Percentiles rank a stretch among this genome's conserved stretches.
Evolutionary conservation across 1,140 invertebrate species (phyloP).

Genomic region (Proales similis): DNA sequence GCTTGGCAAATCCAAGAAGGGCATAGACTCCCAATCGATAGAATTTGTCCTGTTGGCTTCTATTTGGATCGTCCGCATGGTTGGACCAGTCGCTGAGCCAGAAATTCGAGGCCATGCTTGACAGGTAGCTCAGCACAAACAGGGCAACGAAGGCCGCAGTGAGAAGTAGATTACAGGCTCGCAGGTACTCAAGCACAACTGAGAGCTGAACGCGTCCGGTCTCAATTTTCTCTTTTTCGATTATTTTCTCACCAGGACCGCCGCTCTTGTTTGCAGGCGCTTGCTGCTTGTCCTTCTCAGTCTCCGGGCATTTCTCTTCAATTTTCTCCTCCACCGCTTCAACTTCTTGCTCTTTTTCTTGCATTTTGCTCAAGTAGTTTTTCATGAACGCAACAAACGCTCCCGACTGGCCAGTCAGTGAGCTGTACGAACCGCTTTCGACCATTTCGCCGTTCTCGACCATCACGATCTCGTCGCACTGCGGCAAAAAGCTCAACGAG

Average conservation of each 20-base stretch:
- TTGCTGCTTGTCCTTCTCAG: background rate
- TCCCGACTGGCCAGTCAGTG: constrained; percentile 5
- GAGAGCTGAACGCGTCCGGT: constrained; percentile 9
- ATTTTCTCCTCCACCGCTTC: background rate
- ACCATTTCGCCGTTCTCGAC: constrained; percentile 34
- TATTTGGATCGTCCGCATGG: constrained; percentile 1
- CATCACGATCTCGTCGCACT: constrained; percentile 39
- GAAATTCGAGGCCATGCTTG: constrained; percentile 24
- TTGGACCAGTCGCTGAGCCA: constrained; percentile 35
- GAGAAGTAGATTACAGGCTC: constrained; percentile 3
- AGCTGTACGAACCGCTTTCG: constrained; percentile 19
- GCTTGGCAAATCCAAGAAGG: constrained; percentile 25
- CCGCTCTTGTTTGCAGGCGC: background rate
- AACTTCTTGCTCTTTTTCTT: background rate
- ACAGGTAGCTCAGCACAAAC: constrained; percentile 6
- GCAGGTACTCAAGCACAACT: constrained; percentile 12
- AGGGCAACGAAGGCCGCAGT: constrained; percentile 6
- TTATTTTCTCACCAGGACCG: constrained; percentile 30
- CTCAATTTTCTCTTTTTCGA: constrained; percentile 38
- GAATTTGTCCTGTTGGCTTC: background rate
- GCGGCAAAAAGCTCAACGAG: constrained; percentile 29
- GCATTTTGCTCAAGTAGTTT: constrained; percentile 17
- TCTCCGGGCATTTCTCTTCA: background rate
- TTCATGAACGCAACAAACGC: constrained; percentile 19
- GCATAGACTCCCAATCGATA: constrained; percentile 44